Conservation (phyloP, 2,888 invertebrate species). For the Drosophila pullipes region DNA sequence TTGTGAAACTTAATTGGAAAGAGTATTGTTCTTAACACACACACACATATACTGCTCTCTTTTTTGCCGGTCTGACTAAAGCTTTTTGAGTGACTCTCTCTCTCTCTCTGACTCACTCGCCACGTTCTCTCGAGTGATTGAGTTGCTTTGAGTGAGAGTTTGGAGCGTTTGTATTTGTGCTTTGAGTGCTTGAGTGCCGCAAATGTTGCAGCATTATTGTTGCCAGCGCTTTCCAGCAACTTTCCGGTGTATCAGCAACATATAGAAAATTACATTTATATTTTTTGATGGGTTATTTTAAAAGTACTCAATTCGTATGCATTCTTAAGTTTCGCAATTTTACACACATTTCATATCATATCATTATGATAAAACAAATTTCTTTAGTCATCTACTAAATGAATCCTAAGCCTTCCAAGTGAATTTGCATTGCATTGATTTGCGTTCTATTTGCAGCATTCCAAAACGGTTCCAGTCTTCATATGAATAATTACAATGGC, state of each 20-base stretch:
- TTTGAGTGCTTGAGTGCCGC: conserved; percentile 3
- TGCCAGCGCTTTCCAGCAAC: conserved; percentile 12
- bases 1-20: conserved; percentile 22
- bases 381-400: neutral
- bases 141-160: conserved; percentile 6
- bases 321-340: neutral
- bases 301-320: neutral
- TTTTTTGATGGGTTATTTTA: too few relatives aligned
- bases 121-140: conserved; percentile 36
- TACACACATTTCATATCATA: neutral
- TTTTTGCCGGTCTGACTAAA: conserved; percentile 1
- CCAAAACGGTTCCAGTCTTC: conserved; percentile 33
- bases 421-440: conserved; percentile 15
- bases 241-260: neutral
- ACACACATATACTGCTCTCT: neutral
- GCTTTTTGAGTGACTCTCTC: conserved; percentile 21
- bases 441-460: conserved; percentile 33
- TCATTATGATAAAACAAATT: neutral
- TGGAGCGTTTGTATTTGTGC: conserved; percentile 13
- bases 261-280: neutral
- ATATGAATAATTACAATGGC: conserved; percentile 45
- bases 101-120: neutral
- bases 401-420: neutral
- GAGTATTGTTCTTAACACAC: neutral
- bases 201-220: conserved; percentile 58